Base-by-base conservation (phyloP, 30 jellyfish, hydroid and myxozoan species). In the Nemopilema nomurai region DNA sequence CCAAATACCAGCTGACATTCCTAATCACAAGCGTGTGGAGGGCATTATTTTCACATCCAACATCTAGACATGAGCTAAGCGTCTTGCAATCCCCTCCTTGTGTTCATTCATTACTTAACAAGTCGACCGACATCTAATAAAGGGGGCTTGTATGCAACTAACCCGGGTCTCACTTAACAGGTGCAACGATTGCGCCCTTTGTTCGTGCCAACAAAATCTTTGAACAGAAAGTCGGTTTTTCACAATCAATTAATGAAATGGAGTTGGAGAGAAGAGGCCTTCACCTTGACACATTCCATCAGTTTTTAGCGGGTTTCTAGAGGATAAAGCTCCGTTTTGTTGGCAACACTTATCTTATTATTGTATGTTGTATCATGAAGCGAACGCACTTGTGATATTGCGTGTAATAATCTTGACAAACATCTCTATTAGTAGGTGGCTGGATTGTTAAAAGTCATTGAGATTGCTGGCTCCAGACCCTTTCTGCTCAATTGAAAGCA, bases 401-500 rank as follows among this genome's bases (percentile, higher is more conserved):
- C 57, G 57, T 41, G 57, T 41, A 41, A 41, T 41, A 41, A 13
- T 41, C 13, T 41, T 70, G 4, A 18, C 80, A 16, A 27, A 70
- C 21, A 16, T 19, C 16, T 67, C 41, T 67, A 41, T 41, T 3
- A 41, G n/a, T 25, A 28, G 89, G 89, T 80, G 89, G 69, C 68
- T 49, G 89, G 26, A 80, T 80, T 80, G 89, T 80, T 29, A 19
- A 49, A 26, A 24, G 18, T 67, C 79, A 80, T 67, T 65, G 75
- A 41, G 33, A 62, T 50, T 22, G 71, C 41, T 80, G 73, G 81
- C 67, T 50, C 89, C 89, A 80, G 89, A 30, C 89, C 89, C 66
- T 71, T 32, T 32, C 31, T 66, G 79, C 72, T 19, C 25, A 24
- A 80, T 67, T 78, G 79, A 80, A 80, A 30, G 50, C 67, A 28